Percentiles rank a stretch among this genome's conserved stretches.
phyloP scores from a whole-genome alignment of 2,797 vertebrate genomes.

The Microtus obscurus region DNA sequence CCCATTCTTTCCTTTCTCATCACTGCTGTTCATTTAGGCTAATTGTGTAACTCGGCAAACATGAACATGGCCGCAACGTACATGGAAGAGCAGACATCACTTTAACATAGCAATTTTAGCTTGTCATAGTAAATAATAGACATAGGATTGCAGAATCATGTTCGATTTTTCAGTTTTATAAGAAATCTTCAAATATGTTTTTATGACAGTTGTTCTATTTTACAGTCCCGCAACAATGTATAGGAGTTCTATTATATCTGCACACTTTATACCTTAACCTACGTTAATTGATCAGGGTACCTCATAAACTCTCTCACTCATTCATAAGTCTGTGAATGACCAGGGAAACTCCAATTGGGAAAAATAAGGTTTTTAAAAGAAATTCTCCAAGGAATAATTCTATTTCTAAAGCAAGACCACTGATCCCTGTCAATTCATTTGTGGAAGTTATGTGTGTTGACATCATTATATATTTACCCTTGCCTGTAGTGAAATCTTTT shows the following conservation, averaged over 20 bases:
- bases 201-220: neutral
- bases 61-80: neutral
- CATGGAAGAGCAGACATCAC: neutral
- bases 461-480: neutral
- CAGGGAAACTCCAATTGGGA: slow-evolving; percentile 7
- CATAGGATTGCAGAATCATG: neutral
- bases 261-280: neutral
- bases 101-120: neutral
- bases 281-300: neutral
- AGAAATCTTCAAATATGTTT: neutral
- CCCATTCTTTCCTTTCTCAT: neutral
- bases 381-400: neutral
- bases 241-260: neutral
- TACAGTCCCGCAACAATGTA: neutral
- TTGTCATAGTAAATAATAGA: neutral
- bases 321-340: slow-evolving; percentile 16
- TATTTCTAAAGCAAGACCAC: neutral
- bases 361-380: slow-evolving; percentile 43
- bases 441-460: neutral
- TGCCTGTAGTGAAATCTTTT: neutral
- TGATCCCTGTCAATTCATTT: neutral
- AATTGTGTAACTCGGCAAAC: neutral
- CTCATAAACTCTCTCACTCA: neutral
- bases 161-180: neutral
- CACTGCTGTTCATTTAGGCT: neutral